Base-by-base conservation (phyloP, 2,888 invertebrate genomes). In the Rotaria magnacalcarata region DNA sequence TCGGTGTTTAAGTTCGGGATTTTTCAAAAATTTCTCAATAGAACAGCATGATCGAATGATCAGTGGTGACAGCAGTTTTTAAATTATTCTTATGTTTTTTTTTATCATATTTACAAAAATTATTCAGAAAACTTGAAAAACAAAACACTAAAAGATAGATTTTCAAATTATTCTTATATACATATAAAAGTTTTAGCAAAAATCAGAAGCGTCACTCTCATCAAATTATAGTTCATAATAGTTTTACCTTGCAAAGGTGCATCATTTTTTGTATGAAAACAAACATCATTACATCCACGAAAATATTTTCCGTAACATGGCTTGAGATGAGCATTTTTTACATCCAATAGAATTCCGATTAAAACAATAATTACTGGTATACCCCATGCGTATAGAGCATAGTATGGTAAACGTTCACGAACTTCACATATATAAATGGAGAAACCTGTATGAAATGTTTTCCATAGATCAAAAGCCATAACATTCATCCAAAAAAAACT, bases 401-500 rank as follows among this genome's bases (percentile, higher is more conserved):
- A 90, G 4, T 89, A 87, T n/a, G 89, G 88, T 6, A 89, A 87
- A 84, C 89, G 88, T 85, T 89, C 89, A 50, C 41, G 47, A 41
- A 84, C 50, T 43, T 84, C 85, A 54, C n/a, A 34, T 0, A 41
- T 21, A n/a, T 74, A 75, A 2, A 85, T n/a, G n/a, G 85, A 84
- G n/a, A 87, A 87, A 85, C 88, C 89, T 80, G 88, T 87, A n/a
- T 89, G 88, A 87, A 92, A 91, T 6, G 91, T 91, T 43, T 89
- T 87, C 88, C 89, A 91, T 10, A 91, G 89, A 87, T 91, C 91
- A 90, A 93, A 93, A 34, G 93, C 93, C 92, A 94, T 94, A 27
- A 93, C 93, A 86, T 93, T 92, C 90, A 94, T 92, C 94, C 94
- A 94, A 88, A 93, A 93, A 87, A 94, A 93, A n/a, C 93, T 93